These are phyloP conservation scores for Epinephelus fuscoguttatus DNA, from an alignment of 2,113 vertebrate genomes.

Conservation along the genomic window DNA sequence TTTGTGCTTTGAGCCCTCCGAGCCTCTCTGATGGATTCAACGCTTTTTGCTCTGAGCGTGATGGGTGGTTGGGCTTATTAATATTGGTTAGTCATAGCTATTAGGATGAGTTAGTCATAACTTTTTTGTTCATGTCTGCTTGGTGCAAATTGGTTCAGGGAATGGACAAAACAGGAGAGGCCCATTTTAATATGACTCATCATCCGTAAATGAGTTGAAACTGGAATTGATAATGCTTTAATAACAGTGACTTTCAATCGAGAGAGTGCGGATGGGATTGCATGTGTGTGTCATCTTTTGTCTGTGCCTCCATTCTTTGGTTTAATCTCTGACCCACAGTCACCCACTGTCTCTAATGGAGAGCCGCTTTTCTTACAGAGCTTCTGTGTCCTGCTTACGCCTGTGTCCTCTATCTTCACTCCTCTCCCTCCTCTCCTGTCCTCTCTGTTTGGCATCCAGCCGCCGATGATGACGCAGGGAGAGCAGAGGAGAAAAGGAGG, in stretches of 20 bases:
- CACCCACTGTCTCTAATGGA: slow-evolving; percentile 30
- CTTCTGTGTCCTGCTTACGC: slow-evolving; percentile 38
- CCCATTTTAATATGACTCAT: slow-evolving; percentile 27
- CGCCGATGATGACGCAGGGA: slow-evolving; percentile 72
- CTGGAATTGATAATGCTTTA: slow-evolving; percentile 33
- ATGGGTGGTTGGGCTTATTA: slow-evolving; percentile 14
- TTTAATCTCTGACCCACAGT: slow-evolving; percentile 36
- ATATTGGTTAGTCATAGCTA: slow-evolving; percentile 36
- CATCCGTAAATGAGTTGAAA: slow-evolving; percentile 26
- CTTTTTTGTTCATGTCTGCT: slow-evolving; percentile 38
- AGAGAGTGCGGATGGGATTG: not conserved
- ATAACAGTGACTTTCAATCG: slow-evolving; percentile 24
- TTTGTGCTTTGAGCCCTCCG: not conserved
- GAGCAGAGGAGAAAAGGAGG: slow-evolving; percentile 38
- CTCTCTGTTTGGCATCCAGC: slow-evolving; percentile 60
- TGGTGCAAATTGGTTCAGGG: slow-evolving; percentile 30
- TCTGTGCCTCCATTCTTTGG: slow-evolving; percentile 7
- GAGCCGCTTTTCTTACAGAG: slow-evolving; percentile 42
- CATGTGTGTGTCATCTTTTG: slow-evolving; percentile 49
- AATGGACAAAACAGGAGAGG: slow-evolving; percentile 23
- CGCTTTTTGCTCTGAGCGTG: slow-evolving; percentile 8
- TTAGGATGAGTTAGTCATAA: slow-evolving; percentile 24
- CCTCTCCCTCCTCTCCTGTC: slow-evolving; percentile 39
- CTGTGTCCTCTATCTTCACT: slow-evolving; percentile 50
- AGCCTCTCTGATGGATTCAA: not conserved